phyloP scores from a whole-genome alignment of 2,888 invertebrate species.

The Aphodius granarius region DNA sequence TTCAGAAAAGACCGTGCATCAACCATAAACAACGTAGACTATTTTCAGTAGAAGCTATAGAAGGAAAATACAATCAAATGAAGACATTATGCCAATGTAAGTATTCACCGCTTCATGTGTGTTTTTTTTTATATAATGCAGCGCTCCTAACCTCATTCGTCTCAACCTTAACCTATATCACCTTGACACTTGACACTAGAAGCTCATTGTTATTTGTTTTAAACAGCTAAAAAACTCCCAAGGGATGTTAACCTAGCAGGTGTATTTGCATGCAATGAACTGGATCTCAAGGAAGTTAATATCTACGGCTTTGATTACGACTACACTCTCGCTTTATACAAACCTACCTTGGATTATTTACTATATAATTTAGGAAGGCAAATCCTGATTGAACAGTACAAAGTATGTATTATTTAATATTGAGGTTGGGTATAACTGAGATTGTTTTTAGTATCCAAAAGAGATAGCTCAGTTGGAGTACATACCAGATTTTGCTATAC shows the following conservation, averaged over 20 bases:
- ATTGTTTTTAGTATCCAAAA: constrained; percentile 77
- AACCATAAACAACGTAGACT: constrained; percentile 10
- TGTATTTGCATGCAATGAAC: constrained; percentile 96
- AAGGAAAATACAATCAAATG: constrained; percentile 17
- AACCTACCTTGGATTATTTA: constrained; percentile 82
- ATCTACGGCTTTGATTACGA: constrained; percentile 99
- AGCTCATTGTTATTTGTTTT: background rate
- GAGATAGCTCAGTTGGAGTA: constrained; percentile 81
- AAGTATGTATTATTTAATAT: constrained; percentile 60
- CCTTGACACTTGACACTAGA: background rate
- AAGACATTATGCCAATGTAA: constrained; percentile 25
- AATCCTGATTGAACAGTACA: constrained; percentile 81
- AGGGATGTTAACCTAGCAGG: constrained; percentile 83
- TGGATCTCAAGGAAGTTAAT: constrained; percentile 86
- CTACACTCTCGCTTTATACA: constrained; percentile 95
- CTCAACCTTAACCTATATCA: background rate
- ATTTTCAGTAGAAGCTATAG: constrained; percentile 13
- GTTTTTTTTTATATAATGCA: background rate
- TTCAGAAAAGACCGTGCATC: background rate
- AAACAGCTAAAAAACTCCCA: constrained; percentile 80
- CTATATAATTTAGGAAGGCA: constrained; percentile 90
- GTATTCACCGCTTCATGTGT: too few species aligned
- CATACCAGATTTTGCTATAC: constrained; percentile 90
- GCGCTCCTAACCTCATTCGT: constrained; percentile 10
- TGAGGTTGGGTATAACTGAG: background rate